These are phyloP conservation scores for Hypomecis atomaria DNA, from an alignment of 2,888 invertebrate species.

Conservation along the genomic window DNA sequence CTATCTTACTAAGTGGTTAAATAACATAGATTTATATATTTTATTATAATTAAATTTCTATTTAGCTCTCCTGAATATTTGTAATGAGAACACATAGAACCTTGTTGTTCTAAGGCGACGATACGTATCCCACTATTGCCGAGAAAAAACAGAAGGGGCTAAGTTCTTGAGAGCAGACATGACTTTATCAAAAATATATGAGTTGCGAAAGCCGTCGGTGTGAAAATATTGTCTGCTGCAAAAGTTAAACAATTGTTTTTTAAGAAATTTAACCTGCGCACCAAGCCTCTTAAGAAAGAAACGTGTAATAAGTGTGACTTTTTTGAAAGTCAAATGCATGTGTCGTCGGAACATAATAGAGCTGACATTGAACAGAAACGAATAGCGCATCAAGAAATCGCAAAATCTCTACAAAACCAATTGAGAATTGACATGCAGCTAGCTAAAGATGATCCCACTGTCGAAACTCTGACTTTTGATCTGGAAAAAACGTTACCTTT, in stretches of 20 bases:
- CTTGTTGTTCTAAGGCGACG: too few species aligned
- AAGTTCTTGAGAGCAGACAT: constrained; percentile 17
- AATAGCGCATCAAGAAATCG: constrained; percentile 8
- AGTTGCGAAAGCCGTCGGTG: constrained; percentile 21
- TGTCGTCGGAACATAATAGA: constrained; percentile 3
- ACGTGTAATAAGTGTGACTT: constrained; percentile 36
- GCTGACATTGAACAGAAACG: constrained; percentile 9
- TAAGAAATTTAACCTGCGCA: constrained; percentile 25
- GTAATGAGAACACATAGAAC: too few species aligned
- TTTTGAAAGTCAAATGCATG: constrained; percentile 1
- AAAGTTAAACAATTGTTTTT: constrained; percentile 23
- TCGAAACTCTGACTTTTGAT: constrained; percentile 24
- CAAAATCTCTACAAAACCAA: constrained; percentile 13
- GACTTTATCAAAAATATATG: constrained; percentile 29
- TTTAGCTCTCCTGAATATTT: too few species aligned
- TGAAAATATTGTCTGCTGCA: constrained; percentile 19
- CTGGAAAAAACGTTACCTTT: constrained; percentile 31
- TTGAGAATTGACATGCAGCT: constrained; percentile 1
- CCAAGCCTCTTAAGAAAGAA: constrained; percentile 29
- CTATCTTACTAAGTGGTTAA: too few species aligned
- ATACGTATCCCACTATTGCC: constrained; percentile 34
- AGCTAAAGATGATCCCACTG: constrained; percentile 29
- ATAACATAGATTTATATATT: too few species aligned
- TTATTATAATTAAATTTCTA: too few species aligned
- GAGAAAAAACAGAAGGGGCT: constrained; percentile 26